Conservation (phyloP, 2,113 vertebrate genomes). For the Charadrius vociferus region DNA sequence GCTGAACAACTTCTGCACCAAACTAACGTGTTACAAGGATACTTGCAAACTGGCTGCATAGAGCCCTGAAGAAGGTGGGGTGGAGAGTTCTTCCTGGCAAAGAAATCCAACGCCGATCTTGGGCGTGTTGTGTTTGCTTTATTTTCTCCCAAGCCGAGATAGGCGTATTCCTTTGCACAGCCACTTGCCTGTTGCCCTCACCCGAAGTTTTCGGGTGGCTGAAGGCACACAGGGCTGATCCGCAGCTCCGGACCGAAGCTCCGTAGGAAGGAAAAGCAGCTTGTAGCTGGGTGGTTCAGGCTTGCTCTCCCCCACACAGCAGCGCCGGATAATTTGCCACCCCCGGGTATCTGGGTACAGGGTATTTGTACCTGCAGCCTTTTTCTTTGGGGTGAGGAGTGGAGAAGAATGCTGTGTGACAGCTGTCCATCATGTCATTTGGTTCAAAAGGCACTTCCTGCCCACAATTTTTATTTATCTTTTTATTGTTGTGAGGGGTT, state of each 20-base stretch:
- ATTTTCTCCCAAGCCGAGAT: not conserved
- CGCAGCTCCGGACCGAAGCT: fast-evolving
- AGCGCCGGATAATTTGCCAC: fast-evolving
- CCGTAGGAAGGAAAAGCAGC: not conserved
- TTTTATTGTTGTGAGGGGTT: not conserved
- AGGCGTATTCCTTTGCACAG: not conserved
- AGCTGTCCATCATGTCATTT: not conserved
- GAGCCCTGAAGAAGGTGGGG: not conserved
- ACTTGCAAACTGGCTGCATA: not conserved
- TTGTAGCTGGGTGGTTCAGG: not conserved
- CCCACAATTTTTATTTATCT: not conserved
- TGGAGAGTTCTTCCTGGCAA: not conserved
- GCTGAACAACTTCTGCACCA: not conserved
- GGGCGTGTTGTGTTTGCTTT: not conserved
- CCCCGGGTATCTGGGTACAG: not conserved
- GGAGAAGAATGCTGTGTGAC: not conserved
- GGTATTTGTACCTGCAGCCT: not conserved
- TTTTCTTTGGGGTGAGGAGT: not conserved
- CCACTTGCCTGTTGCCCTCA: not conserved
- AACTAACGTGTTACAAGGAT: not conserved
- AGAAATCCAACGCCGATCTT: not conserved
- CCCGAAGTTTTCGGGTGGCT: not conserved
- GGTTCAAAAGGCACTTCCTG: not conserved
- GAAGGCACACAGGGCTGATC: not conserved
- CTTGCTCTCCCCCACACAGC: not conserved